phyloP scores from a whole-genome alignment of 2,113 vertebrate genomes.

The Peromyscus maniculatus region DNA sequence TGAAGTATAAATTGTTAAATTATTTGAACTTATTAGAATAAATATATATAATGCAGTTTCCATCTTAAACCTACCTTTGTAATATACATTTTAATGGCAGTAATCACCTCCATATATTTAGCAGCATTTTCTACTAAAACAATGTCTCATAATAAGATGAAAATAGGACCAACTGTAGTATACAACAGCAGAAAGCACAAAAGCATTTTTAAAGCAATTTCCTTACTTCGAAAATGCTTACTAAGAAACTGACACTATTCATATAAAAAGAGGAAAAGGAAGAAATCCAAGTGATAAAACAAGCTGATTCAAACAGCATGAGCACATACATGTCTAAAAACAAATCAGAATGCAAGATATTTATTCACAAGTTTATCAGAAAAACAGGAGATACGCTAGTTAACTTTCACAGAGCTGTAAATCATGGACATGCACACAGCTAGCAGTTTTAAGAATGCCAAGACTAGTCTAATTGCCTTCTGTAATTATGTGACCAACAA shows the following conservation, averaged over 20 bases:
- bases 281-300: neutral
- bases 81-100: constrained; percentile 4
- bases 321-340: constrained; percentile 3
- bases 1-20: constrained; percentile 51
- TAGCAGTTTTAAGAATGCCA: constrained; percentile 15
- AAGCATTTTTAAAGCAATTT: constrained; percentile 47
- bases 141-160: constrained; percentile 27
- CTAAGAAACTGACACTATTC: constrained; percentile 62
- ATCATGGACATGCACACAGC: neutral
- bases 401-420: constrained; percentile 34
- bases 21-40: constrained; percentile 11
- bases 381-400: neutral
- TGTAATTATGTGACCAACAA: constrained; percentile 38
- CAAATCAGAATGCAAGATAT: constrained; percentile 32
- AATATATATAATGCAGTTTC: neutral
- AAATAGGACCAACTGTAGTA: neutral
- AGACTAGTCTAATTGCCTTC: constrained; percentile 1
- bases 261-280: neutral
- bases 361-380: constrained; percentile 34
- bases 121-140: constrained; percentile 47
- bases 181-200: constrained; percentile 1
- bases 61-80: constrained; percentile 33
- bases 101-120: constrained; percentile 3
- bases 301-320: constrained; percentile 8
- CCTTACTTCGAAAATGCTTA: constrained; percentile 56